Evolutionary conservation across 2,888 invertebrate species (phyloP).

Genomic region (Agelastica alni): DNA sequence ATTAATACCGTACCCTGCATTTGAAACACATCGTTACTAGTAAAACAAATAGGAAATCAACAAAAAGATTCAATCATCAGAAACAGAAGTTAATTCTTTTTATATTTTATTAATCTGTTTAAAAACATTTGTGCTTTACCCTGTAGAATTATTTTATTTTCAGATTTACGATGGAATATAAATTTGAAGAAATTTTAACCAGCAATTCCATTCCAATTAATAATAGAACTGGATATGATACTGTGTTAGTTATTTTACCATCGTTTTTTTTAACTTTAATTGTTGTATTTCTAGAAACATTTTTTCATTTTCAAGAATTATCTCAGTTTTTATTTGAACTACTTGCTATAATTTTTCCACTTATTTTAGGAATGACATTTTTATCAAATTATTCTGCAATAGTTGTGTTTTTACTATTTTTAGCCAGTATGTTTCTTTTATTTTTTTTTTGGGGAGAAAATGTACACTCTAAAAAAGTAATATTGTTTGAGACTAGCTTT

Average conservation of each 20-base stretch:
- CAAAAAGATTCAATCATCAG: too few relatives aligned
- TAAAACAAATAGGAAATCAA: too few relatives aligned
- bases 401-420: constrained; percentile 37
- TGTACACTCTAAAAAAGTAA: constrained; percentile 8
- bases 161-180: too few relatives aligned
- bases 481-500: constrained; percentile 46
- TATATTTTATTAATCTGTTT: too few relatives aligned
- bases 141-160: too few relatives aligned
- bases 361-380: constrained; percentile 63
- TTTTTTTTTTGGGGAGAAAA: background rate
- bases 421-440: constrained; percentile 29
- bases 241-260: constrained; percentile 52
- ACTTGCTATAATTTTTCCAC: constrained; percentile 60
- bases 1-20: too few relatives aligned
- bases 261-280: constrained; percentile 48
- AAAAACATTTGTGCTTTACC: too few relatives aligned
- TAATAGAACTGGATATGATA: constrained; percentile 61
- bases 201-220: constrained; percentile 35
- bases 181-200: background rate
- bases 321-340: constrained; percentile 59
- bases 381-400: constrained; percentile 52
- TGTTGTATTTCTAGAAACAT: constrained; percentile 43
- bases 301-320: constrained; percentile 28
- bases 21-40: too few relatives aligned
- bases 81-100: too few relatives aligned